Evolutionary conservation across 2,888 invertebrate genomes (phyloP).

Genomic region (Leuctra nigra): DNA sequence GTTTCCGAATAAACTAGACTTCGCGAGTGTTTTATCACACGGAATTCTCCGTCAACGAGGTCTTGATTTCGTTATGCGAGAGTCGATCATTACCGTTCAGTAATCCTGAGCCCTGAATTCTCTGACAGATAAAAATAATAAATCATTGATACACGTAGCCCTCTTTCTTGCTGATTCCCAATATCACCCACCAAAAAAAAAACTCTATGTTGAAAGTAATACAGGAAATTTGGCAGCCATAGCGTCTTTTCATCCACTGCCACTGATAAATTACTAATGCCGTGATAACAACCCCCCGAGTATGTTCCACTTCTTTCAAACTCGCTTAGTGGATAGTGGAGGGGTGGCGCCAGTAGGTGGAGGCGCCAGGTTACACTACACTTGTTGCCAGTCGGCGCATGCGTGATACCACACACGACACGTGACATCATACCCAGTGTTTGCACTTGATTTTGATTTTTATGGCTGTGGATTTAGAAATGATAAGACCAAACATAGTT

Average conservation of each 20-base stretch:
- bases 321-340: neutral
- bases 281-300: conserved; percentile 3
- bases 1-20: too few species aligned
- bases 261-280: conserved; percentile 15
- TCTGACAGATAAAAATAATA: conserved; percentile 30
- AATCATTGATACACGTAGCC: conserved; percentile 28
- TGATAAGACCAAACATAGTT: too few species aligned
- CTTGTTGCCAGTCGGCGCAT: too few species aligned
- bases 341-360: neutral
- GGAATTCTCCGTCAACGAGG: too few species aligned
- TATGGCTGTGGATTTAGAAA: too few species aligned
- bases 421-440: too few species aligned
- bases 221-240: conserved; percentile 29
- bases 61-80: neutral
- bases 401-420: too few species aligned
- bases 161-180: conserved; percentile 7
- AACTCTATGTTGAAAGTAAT: conserved; percentile 17
- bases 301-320: neutral
- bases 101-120: conserved; percentile 10
- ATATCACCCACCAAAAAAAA: neutral
- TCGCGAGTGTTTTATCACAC: too few species aligned
- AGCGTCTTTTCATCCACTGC: conserved; percentile 22
- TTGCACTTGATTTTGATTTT: too few species aligned
- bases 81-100: conserved; percentile 15
- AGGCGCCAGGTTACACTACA: neutral